Base-by-base conservation (phyloP, 2,113 vertebrate genomes). In the Dasyornis broadbenti region DNA sequence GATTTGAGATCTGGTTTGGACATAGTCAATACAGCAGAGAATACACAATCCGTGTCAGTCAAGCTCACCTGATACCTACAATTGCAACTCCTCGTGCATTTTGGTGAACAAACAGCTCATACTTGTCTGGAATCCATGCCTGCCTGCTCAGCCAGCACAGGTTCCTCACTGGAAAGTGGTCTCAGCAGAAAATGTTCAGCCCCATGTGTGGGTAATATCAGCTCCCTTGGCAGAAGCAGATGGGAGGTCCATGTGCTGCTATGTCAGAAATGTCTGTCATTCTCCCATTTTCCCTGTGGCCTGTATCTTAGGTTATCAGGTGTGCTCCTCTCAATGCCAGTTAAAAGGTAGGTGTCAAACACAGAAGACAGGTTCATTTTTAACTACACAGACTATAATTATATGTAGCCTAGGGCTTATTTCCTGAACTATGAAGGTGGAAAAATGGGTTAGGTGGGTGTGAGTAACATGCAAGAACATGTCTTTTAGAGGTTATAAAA, bases 361-460 rank as follows among this genome's bases (percentile, higher is more conserved):
- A 95, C 90, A 97, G 92, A 92, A 93, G 94, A 94, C 93, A 89
- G 56, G 13, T 88, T 96, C 92, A 89, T 95, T 96, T 96, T 92
- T 94, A 97, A 90, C 86, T 39, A 70, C 79, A 52, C 69, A 93
- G 82, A 92, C 92, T 95, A 95, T 95, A 93, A 97, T 96, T 94
- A 92, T 68, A 92, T 92, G 72, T 94, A 86, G 92, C 92, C 94
- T 96, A 82, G 90, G 94, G 64, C 65, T 94, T 96, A 72, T 93
- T 96, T 96, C 85, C 61, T 84, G 72, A 96, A 92, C 82, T 81
- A 65, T 56, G 80, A 90, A 90, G 94, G 44, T 96, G 42, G 85
- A 75, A 96, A 94, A 96, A 81, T 96, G 76, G 95, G 94, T 93
- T 97, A 93, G 88, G 92, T 97, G 92, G 90, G 92, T 86, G 93